Base-by-base conservation (phyloP, 53 echinoderm and acorn worm genomes). In the Paelopatides confundens region DNA sequence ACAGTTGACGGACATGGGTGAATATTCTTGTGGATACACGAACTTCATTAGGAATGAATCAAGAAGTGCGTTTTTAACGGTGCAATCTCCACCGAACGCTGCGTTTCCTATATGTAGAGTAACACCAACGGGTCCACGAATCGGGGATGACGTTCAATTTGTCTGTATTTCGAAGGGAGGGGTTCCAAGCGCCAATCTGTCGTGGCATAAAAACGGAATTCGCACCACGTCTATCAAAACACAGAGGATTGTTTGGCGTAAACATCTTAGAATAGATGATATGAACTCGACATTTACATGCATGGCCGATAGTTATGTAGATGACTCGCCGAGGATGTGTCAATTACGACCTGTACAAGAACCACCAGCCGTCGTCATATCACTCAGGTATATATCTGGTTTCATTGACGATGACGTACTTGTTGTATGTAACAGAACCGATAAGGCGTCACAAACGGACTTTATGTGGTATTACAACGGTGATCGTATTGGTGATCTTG, bases 21-120 rank as follows among this genome's bases (percentile, higher is more conserved):
- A 81, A 82, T 93, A 93, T 66, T 62, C 63, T 21, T 93, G 93
- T 70, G 93, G 86, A 17, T 93, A 69, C 33, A 62, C 88, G 37
- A 58, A 23, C 27, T 64, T 51, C 0, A 17, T 18, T 18, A 29
- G 46, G 2, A 37, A 30, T 46, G 62, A 82, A 47, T 82, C 82
- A 8, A 51, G 81, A 5, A 81, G 58, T 18, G 93, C 87, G 0
- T 31, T 38, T 35, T 81, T 93, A 9, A 1, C 6, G 3, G 86
- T 92, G 35, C 37, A 81, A 23, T 63, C 62, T 3, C 93, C 93
- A 27, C 93, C 93, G 4, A 23, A 54, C 17, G 54, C 40, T 31
- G 81, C 35, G 18, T 89, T 50, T 17, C 93, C 93, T 3, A 38
- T 63, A 1, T 93, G 93, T 32, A 68, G 50, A 0, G 28, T 79